Conservation (phyloP, 2,113 vertebrate species). For the Okapia johnstoni region DNA sequence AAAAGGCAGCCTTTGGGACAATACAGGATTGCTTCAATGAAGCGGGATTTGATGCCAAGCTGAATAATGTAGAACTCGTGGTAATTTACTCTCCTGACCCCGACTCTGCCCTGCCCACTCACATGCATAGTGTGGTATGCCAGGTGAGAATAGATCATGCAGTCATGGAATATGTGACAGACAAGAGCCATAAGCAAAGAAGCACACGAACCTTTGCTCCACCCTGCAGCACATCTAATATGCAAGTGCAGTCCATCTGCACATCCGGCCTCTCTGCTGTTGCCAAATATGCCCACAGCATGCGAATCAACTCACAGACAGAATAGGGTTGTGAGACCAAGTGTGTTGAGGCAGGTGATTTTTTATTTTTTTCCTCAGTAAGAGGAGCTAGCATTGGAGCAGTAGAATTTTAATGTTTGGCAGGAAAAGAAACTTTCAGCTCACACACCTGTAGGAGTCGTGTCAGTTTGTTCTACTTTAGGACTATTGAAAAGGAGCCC, state of each 20-base stretch:
- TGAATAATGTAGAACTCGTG: accelerated
- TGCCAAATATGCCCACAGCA: neutral
- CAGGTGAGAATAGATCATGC: neutral
- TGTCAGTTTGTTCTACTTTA: neutral
- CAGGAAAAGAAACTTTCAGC: neutral
- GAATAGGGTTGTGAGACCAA: too few relatives aligned
- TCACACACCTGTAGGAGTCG: too few relatives aligned
- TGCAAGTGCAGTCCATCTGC: accelerated
- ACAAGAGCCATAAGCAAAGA: too few relatives aligned
- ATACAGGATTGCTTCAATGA: conserved; percentile 28
- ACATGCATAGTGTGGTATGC: too few relatives aligned
- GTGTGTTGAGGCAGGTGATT: neutral
- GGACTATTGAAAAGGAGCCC: neutral
- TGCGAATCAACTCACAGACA: neutral
- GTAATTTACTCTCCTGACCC: neutral
- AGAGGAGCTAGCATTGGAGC: neutral
- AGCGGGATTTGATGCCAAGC: accelerated
- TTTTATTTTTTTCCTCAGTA: neutral
- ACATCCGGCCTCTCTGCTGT: neutral
- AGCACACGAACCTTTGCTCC: neutral
- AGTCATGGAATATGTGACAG: neutral
- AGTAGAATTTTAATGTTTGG: neutral
- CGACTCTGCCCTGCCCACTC: neutral
- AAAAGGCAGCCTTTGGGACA: neutral
- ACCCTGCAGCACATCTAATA: neutral